A percentile compares a stretch with the other conserved stretches of the same genome.
These are phyloP conservation scores for Ophiothrix spiculata DNA, from an alignment of 35 echinoderm and acorn worm species.

Conservation along the genomic window DNA sequence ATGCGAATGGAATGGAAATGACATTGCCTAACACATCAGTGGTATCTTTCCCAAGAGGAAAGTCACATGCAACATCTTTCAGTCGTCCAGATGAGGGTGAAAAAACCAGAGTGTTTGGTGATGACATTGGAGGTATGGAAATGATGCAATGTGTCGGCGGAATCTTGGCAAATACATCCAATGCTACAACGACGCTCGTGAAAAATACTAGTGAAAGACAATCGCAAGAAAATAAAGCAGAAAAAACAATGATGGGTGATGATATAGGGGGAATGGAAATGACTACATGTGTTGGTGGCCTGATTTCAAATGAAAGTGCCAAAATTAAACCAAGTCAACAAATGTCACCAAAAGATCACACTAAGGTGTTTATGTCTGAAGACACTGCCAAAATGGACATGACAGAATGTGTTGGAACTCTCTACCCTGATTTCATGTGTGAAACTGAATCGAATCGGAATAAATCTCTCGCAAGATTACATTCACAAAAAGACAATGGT, in stretches of 20 bases:
- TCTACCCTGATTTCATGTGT: neutral
- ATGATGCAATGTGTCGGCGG: too few relatives aligned
- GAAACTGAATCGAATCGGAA: too few relatives aligned
- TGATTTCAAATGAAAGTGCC: neutral
- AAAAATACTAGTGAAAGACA: neutral
- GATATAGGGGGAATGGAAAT: slow-evolving; percentile 40
- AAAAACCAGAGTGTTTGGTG: too few relatives aligned
- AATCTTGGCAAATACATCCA: too few relatives aligned
- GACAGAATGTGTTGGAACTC: slow-evolving; percentile 33
- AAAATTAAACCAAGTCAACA: neutral
- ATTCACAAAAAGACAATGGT: too few relatives aligned
- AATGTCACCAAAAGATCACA: slow-evolving; percentile 3
- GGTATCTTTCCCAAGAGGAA: neutral
- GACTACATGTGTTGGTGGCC: slow-evolving; percentile 14
- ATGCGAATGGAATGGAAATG: slow-evolving; percentile 36
- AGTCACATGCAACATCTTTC: too few relatives aligned
- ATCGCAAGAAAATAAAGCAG: too few relatives aligned
- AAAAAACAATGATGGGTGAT: neutral
- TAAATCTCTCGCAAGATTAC: too few relatives aligned
- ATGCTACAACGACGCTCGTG: too few relatives aligned
- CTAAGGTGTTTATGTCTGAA: slow-evolving; percentile 21
- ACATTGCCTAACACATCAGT: neutral
- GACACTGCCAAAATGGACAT: slow-evolving; percentile 41
- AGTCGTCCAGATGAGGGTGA: too few relatives aligned
- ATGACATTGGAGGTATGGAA: too few relatives aligned